phyloP scores from a whole-genome alignment of 2,797 vertebrate genomes.

The Epinephelus coioides region DNA sequence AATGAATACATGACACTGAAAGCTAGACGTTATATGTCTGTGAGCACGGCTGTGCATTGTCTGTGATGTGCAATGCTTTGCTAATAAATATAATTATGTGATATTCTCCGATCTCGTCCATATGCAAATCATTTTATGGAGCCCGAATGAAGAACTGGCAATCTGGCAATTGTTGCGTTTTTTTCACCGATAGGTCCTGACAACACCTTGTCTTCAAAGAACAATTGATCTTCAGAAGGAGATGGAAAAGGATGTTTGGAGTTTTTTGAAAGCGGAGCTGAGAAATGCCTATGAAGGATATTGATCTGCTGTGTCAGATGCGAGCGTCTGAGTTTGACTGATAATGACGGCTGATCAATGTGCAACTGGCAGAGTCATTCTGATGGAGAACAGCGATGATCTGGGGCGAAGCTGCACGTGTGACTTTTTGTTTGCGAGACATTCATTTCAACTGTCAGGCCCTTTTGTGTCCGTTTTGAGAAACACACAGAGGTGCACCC shows the following conservation, averaged over 20 bases:
- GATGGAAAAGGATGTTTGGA: slow-evolving; percentile 42
- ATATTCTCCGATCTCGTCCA: neutral
- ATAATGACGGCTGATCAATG: slow-evolving; percentile 76
- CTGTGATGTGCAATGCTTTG: neutral
- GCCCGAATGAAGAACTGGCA: slow-evolving; percentile 4
- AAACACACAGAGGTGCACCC: neutral
- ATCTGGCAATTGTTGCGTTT: slow-evolving; percentile 18
- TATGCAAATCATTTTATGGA: neutral
- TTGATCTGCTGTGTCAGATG: slow-evolving; percentile 71
- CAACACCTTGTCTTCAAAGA: slow-evolving; percentile 57
- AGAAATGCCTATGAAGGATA: slow-evolving; percentile 68
- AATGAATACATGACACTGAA: neutral
- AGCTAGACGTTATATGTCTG: neutral
- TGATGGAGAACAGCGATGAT: slow-evolving; percentile 56
- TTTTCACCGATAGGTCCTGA: slow-evolving; percentile 29
- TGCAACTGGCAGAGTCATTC: slow-evolving; percentile 51
- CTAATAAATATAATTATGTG: neutral
- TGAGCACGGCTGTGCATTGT: neutral
- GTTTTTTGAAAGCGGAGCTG: slow-evolving; percentile 62
- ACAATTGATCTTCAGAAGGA: slow-evolving; percentile 49
- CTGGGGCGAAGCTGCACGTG: slow-evolving; percentile 25
- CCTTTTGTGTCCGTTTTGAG: neutral
- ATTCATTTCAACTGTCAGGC: slow-evolving; percentile 45
- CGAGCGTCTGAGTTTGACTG: slow-evolving; percentile 63
- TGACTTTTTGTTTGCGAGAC: slow-evolving; percentile 11